Percentiles rank a stretch among this genome's conserved stretches.
Conservation (phyloP, 2,797 vertebrate species). For the Sebastes elongatus region DNA sequence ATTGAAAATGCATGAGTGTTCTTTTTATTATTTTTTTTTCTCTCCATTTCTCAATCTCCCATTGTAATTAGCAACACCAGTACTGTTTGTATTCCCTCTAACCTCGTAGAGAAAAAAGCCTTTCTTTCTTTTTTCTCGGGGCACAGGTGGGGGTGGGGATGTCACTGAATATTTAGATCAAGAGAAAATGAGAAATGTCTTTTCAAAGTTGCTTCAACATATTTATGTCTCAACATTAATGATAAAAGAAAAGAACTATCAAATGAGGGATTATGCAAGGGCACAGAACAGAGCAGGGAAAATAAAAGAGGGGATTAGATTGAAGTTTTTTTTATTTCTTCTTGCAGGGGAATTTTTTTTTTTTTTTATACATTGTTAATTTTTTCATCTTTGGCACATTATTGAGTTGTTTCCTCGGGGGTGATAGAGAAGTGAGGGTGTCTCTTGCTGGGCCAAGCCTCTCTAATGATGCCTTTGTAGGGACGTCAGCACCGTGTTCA, state of each 20-base stretch:
- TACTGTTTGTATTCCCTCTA: conserved; percentile 69
- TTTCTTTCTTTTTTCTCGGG: conserved; percentile 36
- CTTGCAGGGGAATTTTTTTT: conserved; percentile 24
- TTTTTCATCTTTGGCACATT: conserved; percentile 65
- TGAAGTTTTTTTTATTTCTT: conserved; percentile 51
- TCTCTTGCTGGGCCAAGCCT: conserved; percentile 60
- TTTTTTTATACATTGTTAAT: conserved; percentile 58
- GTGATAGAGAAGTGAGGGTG: conserved; percentile 57
- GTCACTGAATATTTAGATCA: conserved; percentile 71
- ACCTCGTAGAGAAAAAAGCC: conserved; percentile 38
- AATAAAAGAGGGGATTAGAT: conserved; percentile 41
- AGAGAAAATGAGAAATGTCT: conserved; percentile 62
- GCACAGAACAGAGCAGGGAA: conserved; percentile 11
- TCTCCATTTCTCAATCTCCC: conserved; percentile 49
- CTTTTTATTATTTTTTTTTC: conserved; percentile 11
- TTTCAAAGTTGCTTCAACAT: conserved; percentile 63
- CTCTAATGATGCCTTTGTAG: conserved; percentile 79
- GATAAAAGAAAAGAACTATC: conserved; percentile 42
- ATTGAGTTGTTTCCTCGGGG: conserved; percentile 63
- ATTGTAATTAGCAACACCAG: conserved; percentile 74
- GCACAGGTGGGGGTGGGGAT: conserved; percentile 18
- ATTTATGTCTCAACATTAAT: conserved; percentile 71
- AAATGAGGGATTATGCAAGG: conserved; percentile 52
- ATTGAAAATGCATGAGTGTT: conserved; percentile 63
- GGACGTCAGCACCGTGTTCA: conserved; percentile 72